A percentile compares a stretch with the other conserved stretches of the same genome.
These are phyloP conservation scores for Lycaon pictus DNA, from an alignment of 2,113 vertebrate genomes.

Conservation along the genomic window DNA sequence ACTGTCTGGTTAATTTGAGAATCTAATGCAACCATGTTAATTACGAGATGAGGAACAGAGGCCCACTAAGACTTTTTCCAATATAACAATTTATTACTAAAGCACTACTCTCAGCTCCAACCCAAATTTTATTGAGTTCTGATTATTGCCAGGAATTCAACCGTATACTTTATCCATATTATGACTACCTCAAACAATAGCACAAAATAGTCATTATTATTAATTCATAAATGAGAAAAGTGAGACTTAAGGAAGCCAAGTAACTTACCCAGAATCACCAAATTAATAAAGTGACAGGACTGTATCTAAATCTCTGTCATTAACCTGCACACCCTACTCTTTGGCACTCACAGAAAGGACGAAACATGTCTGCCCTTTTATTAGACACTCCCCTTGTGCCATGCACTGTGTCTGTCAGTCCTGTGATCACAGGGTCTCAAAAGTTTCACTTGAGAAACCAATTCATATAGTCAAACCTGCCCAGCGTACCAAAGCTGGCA, in stretches of 20 bases:
- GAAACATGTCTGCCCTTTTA: neutral
- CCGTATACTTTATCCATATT: neutral
- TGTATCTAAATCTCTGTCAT: neutral
- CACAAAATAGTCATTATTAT: neutral
- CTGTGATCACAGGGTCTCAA: neutral
- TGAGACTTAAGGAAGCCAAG: neutral
- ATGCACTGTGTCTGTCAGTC: neutral
- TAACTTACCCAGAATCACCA: neutral
- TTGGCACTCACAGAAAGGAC: neutral
- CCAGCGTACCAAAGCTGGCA: neutral
- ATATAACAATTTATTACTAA: neutral
- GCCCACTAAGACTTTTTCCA: neutral
- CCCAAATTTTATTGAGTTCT: neutral
- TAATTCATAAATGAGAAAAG: neutral
- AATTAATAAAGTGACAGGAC: constrained; percentile 33
- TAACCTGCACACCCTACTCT: neutral
- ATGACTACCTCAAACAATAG: neutral
- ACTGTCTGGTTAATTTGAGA: neutral
- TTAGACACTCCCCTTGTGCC: neutral
- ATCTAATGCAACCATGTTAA: neutral
- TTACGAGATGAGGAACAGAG: neutral
- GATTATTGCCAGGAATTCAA: neutral
- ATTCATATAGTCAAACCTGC: neutral
- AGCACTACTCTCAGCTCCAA: neutral
- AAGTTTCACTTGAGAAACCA: neutral